These are phyloP conservation scores for Heliangelus exortis DNA, from an alignment of 2,797 vertebrate genomes.

Conservation along the genomic window DNA sequence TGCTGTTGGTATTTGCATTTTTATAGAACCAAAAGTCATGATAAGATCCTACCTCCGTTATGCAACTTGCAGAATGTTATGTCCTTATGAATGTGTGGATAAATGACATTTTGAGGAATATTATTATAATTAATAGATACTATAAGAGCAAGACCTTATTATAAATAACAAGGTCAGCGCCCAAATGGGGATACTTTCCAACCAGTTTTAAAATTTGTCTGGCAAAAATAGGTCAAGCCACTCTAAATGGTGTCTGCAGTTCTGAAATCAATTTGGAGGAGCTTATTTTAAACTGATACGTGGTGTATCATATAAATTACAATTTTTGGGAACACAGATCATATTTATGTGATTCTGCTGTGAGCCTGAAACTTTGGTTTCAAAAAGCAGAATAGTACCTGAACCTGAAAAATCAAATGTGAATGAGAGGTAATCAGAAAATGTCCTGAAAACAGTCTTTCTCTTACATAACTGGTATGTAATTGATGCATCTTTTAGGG, in stretches of 20 bases:
- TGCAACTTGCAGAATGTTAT: background rate
- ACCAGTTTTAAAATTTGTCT: background rate
- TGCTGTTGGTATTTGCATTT: background rate
- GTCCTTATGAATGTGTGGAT: background rate
- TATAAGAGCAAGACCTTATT: background rate
- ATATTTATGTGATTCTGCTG: background rate
- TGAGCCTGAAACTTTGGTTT: background rate
- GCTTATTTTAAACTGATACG: background rate
- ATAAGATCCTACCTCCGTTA: background rate
- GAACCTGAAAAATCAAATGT: background rate
- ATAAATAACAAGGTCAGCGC: conserved; percentile 26
- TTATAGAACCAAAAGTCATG: background rate
- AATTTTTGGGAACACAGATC: background rate
- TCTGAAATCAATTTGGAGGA: conserved; percentile 7
- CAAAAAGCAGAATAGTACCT: background rate
- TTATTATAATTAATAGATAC: background rate
- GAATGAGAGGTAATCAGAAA: background rate
- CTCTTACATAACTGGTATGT: background rate
- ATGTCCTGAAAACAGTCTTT: background rate
- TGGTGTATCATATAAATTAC: background rate
- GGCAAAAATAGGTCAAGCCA: conserved; percentile 27
- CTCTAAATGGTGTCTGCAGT: background rate
- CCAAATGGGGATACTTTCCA: background rate
- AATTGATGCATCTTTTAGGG: background rate
- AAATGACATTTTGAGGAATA: conserved; percentile 16